Base-by-base conservation (phyloP, 2,888 invertebrate genomes). In the Melikaiella ostensackeni region DNA sequence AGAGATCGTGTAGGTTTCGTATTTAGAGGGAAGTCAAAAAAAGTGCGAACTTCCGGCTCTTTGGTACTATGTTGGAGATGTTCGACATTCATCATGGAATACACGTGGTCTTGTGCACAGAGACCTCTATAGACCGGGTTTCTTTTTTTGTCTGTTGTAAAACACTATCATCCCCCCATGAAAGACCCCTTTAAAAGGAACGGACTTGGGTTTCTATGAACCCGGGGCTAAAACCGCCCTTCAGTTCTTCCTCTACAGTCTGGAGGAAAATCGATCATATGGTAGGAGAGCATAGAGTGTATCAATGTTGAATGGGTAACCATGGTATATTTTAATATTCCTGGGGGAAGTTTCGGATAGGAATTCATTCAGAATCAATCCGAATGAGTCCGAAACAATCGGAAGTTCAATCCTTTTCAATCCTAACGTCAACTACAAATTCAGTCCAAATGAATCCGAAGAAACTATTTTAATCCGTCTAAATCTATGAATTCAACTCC, bases 61-160 rank as follows among this genome's bases (percentile, higher is more conserved):
- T n/a, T n/a, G n/a, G n/a, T n/a, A n/a, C n/a, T n/a, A n/a, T n/a
- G n/a, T n/a, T n/a, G n/a, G n/a, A n/a, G n/a, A n/a, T n/a, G n/a
- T n/a, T n/a, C n/a, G n/a, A n/a, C n/a, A n/a, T n/a, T 30, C 4
- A 2, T 30, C 46, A 46, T 27, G 66, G 46, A 66, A 46, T 27
- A n/a, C 66, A 66, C 66, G 66, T 66, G 66, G 46, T 66, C 42
- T 27, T 66, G 3, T 24, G 63, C 21, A 66, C 21, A 66, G 64
- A 42, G 66, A 24, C 66, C 46, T 66, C 66, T 27, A 19, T 16
- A 27, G 46, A 19, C 4, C n/a, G 42, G 42, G 9, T 66, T 66
- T 46, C 50, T n/a, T 16, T 42, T 42, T 16, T 42, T 16, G 50
- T 55, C 9, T 9, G 50, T 9, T 4, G 9, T 21, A 3, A n/a